Evolutionary conservation across 2,888 invertebrate genomes (phyloP), one percentile per base, ranked within the genome.

Genomic region (Limulus polyphemus): DNA sequence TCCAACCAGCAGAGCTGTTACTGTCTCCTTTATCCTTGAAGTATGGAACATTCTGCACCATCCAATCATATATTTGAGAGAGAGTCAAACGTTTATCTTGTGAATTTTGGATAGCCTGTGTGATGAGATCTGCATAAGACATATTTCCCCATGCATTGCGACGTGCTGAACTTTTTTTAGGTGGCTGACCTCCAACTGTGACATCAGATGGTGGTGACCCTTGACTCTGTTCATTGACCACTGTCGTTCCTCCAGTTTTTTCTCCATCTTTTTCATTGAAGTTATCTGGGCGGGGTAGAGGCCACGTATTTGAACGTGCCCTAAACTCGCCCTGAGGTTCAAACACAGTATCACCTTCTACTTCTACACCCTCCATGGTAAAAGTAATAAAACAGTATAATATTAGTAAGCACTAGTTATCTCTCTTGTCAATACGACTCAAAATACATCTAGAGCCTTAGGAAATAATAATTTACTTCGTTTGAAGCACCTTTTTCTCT

Each of bases 21-120:
- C 91, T 94, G 79, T 99, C 99, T 52, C 98, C 98, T 78, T 99
- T 99, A 80, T 99, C 98, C 81, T 97, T 95, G 83, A 99, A 99
- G 80, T 97, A 99, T 72, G 95, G 88, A 74, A 99, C 95, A 79
- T 99, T 98, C 79, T 94, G 92, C 66, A 99, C 97, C 97, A 99
- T 99, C 98, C 98, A 99, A 80, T 99, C 99, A 83, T 99, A 99
- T 75, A 99, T 98, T 81, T 99, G 98, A 64, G 95, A 93, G 71
- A 99, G 81, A 3, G 99, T 99, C 68, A 99, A 83, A 64, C 99
- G 81, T 77, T 93, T 91, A 74, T 99, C 98, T 56, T 89, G 87
- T 59, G 95, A 90, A 65, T 92, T 92, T 73, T 90, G 88, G 77
- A 99, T 99, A 73, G 99, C 99, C 78, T 97, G 95, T 14, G 98